Conservation (phyloP, 1,140 invertebrate genomes). For the Pogonomyrmex barbatus region DNA sequence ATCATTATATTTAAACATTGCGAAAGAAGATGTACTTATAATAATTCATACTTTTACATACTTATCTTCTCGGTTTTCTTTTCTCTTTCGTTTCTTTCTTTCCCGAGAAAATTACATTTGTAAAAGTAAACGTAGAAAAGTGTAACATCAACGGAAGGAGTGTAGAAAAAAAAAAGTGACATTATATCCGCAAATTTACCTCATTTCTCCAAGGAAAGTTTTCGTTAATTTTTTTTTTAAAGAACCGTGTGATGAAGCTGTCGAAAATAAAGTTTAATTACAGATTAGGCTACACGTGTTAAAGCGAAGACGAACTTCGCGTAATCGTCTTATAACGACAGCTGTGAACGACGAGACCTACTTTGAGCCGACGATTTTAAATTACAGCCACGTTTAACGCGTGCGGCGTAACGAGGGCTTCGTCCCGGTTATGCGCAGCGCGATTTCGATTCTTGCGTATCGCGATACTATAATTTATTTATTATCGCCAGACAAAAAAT, state of each 20-base stretch:
- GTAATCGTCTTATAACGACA: slow-evolving; percentile 43
- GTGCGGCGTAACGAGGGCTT: slow-evolving; percentile 38
- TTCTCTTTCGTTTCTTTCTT: not conserved
- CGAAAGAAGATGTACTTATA: not conserved
- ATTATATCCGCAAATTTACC: not conserved
- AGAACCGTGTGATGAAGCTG: not conserved
- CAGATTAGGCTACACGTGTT: not conserved
- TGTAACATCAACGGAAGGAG: not conserved
- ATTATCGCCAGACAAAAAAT: slow-evolving; percentile 33
- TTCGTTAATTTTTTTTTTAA: not conserved
- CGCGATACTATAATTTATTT: slow-evolving; percentile 1
- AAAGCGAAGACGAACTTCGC: not conserved
- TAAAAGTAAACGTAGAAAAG: not conserved
- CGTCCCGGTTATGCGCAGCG: slow-evolving; percentile 37
- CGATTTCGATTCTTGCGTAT: slow-evolving; percentile 10
- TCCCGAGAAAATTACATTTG: not conserved
- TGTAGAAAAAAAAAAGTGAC: not conserved
- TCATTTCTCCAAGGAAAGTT: not conserved
- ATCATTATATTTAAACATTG: not conserved
- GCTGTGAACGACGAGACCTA: slow-evolving; percentile 23
- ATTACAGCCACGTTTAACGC: slow-evolving; percentile 29
- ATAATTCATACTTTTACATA: not conserved
- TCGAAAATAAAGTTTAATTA: slow-evolving; percentile 12
- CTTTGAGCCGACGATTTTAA: slow-evolving; percentile 20
- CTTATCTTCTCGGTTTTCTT: too few relatives aligned